Percentiles rank a stretch among this genome's conserved stretches.
Conservation (phyloP, 2,888 invertebrate species). For the Neoitamus cyanurus region DNA sequence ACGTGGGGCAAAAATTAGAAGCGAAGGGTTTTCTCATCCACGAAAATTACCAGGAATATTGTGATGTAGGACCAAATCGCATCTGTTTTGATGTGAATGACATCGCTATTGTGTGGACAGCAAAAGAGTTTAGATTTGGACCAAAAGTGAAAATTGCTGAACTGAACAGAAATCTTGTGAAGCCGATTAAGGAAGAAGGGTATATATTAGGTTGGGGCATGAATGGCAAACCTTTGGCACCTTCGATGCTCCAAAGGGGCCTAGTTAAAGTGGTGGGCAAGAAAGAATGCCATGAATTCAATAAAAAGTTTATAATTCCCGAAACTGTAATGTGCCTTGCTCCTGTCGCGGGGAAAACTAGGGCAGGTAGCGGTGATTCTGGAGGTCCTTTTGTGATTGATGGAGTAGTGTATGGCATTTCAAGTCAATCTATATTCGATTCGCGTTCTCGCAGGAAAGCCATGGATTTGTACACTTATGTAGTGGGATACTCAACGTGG, state of each 20-base stretch:
- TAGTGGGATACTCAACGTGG: not conserved
- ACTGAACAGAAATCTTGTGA: not conserved
- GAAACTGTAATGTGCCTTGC: not conserved
- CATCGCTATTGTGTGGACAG: not conserved
- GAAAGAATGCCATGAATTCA: not conserved
- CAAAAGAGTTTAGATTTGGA: not conserved
- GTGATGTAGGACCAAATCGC: not conserved
- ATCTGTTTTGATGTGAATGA: not conserved
- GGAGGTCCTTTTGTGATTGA: constrained; percentile 10
- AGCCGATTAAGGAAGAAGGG: not conserved
- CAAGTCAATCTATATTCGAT: not conserved
- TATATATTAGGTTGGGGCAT: not conserved
- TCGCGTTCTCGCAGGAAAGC: not conserved
- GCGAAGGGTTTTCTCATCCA: not conserved
- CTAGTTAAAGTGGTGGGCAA: no score
- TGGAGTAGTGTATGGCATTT: not conserved
- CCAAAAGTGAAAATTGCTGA: not conserved
- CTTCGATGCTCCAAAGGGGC: not conserved
- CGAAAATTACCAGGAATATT: not conserved
- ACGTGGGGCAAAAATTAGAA: not conserved
- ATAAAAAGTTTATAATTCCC: not conserved
- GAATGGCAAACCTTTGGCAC: not conserved
- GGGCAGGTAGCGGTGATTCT: not conserved
- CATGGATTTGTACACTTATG: not conserved
- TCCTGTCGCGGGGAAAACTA: not conserved